Base-by-base conservation (phyloP, 2,888 invertebrate species). In the Lasioglossum marginatum region DNA sequence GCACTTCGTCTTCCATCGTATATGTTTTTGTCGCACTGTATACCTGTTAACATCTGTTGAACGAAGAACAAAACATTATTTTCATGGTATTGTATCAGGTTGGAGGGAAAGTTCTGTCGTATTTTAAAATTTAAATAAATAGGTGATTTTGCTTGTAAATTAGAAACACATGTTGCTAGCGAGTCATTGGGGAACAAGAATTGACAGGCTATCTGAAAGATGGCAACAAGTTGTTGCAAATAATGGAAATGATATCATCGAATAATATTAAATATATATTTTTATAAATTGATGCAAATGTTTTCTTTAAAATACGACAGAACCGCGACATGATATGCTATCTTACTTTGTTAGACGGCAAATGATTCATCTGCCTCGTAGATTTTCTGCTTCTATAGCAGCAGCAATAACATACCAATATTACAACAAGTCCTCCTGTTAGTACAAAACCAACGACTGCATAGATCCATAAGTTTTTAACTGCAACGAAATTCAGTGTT, bases 381-480 rank as follows among this genome's bases (percentile, higher is more conserved):
- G 93, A 92, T 84, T 95, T 95, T 90, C 93, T 92, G 81, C 91
- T 93, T 87, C 92, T 93, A 79, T 94, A 94, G 92, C 97, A 97
- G 94, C 97, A 97, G 90, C 97, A 96, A 92, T 97, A 97, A 75
- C 96, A 95, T 23, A 96, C 93, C 70, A 96, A 93, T 63, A 96
- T 94, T 27, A 96, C 95, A 60, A 97, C 94, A 77, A 97, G 92
- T 66, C 97, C 93, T 60, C 96, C 93, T 8, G 96, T 94, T 27
- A 96, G 93, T 77, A 96, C 95, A 88, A 97, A 96, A 71, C 97
- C 96, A 79, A 97, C 96, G 45, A 97, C 96, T 91, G 98, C 97
- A 94, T 97, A 98, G 88, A 98, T 96, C 97, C 98, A 98, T 88
- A 98, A 96, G 94, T 97, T 97, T 93, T 97, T 97, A 82, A 97